Conservation (phyloP, 2,888 invertebrate genomes). For the Dugesia japonica region DNA sequence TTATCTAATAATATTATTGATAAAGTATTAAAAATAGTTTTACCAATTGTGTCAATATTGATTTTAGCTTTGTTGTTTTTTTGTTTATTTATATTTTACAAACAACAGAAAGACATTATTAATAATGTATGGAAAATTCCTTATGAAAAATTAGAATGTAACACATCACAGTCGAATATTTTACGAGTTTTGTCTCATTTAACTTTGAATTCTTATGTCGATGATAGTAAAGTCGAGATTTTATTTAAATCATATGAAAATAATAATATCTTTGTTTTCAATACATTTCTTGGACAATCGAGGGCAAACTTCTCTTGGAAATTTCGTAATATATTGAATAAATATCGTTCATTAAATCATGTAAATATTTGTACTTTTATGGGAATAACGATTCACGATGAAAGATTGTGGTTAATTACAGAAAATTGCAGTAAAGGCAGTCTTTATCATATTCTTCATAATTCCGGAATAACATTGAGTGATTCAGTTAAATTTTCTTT, state of each 20-base stretch:
- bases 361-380: slow-evolving; percentile 40
- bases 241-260: background rate
- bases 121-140: background rate
- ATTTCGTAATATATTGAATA: background rate
- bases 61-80: background rate
- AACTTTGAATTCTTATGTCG: background rate
- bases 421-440: slow-evolving; percentile 40
- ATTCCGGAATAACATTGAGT: slow-evolving; percentile 39
- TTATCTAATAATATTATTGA: background rate
- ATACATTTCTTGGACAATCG: background rate
- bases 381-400: slow-evolving; percentile 40
- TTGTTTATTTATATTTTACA: background rate
- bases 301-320: background rate
- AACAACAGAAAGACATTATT: slow-evolving; percentile 10
- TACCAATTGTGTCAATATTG: background rate
- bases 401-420: slow-evolving; percentile 38
- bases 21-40: background rate
- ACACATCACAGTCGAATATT: background rate
- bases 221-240: background rate
- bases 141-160: background rate
- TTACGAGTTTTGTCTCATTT: background rate
- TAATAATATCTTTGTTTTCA: background rate
- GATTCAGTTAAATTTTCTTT: slow-evolving; percentile 40
- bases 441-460: slow-evolving; percentile 40
- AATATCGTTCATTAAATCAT: slow-evolving; percentile 36